A percentile compares a stretch with the other conserved stretches of the same genome.
phyloP scores from a whole-genome alignment of 1,140 invertebrate genomes.

The Bombus difficillimus region DNA sequence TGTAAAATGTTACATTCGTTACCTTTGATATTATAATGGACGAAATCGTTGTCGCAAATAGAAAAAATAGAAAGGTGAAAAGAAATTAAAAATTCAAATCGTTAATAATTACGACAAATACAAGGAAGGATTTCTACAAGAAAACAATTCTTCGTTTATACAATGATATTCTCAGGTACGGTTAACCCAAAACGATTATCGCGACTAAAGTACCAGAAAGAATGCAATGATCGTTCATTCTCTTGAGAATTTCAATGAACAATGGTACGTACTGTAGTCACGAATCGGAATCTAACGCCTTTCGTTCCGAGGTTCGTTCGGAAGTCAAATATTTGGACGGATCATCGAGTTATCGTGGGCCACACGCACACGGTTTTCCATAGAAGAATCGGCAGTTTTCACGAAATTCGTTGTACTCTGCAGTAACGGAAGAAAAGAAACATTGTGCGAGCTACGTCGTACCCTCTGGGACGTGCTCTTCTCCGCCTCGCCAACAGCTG shows the following conservation, averaged over 20 bases:
- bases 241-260: slow-evolving; percentile 53
- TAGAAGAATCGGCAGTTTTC: slow-evolving; percentile 68
- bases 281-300: slow-evolving; percentile 7
- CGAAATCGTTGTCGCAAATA: too few relatives aligned
- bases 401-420: slow-evolving; percentile 62
- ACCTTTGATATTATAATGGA: too few relatives aligned
- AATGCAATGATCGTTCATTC: slow-evolving; percentile 10
- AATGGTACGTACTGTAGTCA: slow-evolving; percentile 19
- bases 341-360: slow-evolving; percentile 72
- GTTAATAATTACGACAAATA: too few relatives aligned
- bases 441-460: slow-evolving; percentile 76
- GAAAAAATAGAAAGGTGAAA: too few relatives aligned
- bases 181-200: too few relatives aligned
- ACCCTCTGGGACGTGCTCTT: slow-evolving; percentile 79
- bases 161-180: too few relatives aligned
- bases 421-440: slow-evolving; percentile 73
- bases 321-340: slow-evolving; percentile 79
- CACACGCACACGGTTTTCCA: slow-evolving; percentile 62
- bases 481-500: slow-evolving; percentile 82
- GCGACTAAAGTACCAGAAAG: not conserved
- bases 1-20: too few relatives aligned
- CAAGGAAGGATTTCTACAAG: too few relatives aligned
- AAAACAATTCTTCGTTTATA: too few relatives aligned
- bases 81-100: too few relatives aligned
- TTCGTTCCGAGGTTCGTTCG: slow-evolving; percentile 24